A percentile compares a stretch with the other conserved stretches of the same genome.
Evolutionary conservation across 2,797 vertebrate genomes (phyloP).

Genomic region (Holocentrus rufus): DNA sequence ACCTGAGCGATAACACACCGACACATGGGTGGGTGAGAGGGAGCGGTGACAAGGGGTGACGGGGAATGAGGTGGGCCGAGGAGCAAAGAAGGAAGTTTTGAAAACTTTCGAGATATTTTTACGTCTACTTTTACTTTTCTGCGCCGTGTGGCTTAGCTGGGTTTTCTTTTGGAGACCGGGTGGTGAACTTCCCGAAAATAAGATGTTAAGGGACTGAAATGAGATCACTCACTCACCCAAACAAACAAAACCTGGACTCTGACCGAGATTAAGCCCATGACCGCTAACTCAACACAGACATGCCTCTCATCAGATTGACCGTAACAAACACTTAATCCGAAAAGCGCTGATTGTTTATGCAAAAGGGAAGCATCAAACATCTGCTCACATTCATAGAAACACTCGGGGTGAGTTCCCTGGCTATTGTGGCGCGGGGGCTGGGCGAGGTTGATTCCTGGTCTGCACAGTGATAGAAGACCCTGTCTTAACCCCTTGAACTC

Average conservation of each 20-base stretch:
- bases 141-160: neutral
- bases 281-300: no score
- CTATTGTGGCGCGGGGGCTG: neutral
- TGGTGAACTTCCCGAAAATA: no score
- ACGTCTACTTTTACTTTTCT: neutral
- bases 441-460: neutral
- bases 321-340: neutral
- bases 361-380: neutral
- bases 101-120: neutral
- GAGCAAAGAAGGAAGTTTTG: neutral
- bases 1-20: constrained; percentile 82
- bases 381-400: neutral
- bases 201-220: no score
- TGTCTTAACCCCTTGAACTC: neutral
- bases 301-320: neutral
- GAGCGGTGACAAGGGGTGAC: neutral
- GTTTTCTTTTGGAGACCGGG: no score
- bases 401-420: neutral
- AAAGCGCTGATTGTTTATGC: neutral
- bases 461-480: neutral
- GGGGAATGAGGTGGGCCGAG: neutral
- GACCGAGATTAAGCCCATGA: no score
- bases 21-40: neutral
- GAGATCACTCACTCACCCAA: no score
- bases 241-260: no score